Conservation (phyloP, 2,888 invertebrate species). For the Trissolcus brochymenae region DNA sequence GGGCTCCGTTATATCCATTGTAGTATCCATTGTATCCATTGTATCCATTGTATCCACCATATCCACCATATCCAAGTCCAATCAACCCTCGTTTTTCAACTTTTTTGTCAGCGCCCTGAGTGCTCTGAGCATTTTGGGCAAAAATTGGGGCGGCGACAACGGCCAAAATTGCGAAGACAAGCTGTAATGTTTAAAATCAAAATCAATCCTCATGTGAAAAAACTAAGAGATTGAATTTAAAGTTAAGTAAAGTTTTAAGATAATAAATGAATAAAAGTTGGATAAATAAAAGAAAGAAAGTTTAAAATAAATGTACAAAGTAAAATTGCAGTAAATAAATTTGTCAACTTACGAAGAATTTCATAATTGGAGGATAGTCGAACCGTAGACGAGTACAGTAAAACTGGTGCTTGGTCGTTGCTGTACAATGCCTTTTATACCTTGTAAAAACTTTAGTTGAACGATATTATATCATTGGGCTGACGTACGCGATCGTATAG, state of each 20-base stretch:
- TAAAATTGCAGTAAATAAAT: constrained; percentile 4
- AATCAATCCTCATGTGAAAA: neutral
- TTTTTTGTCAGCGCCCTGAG: constrained; percentile 34
- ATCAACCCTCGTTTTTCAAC: constrained; percentile 46
- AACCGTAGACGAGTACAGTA: constrained; percentile 60
- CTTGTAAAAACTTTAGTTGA: constrained; percentile 57
- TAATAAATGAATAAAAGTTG: too few relatives aligned
- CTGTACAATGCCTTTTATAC: constrained; percentile 71
- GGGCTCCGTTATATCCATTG: neutral
- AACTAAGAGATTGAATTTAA: too few relatives aligned
- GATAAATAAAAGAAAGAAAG: too few relatives aligned
- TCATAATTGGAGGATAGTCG: constrained; percentile 63
- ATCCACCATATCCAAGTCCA: constrained; percentile 46
- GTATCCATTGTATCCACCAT: constrained; percentile 5
- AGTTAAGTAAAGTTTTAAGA: too few relatives aligned
- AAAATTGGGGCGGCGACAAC: constrained; percentile 35
- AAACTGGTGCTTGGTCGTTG: constrained; percentile 67
- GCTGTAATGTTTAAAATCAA: constrained; percentile 18
- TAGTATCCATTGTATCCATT: constrained; percentile 9
- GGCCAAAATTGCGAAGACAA: constrained; percentile 27
- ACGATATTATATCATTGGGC: constrained; percentile 60
- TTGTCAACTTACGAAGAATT: constrained; percentile 66
- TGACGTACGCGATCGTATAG: constrained; percentile 41
- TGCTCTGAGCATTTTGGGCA: constrained; percentile 38
- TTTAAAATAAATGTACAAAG: neutral